Evolutionary conservation across 2,888 invertebrate species (phyloP).

Genomic region (Drosophila siamana): DNA sequence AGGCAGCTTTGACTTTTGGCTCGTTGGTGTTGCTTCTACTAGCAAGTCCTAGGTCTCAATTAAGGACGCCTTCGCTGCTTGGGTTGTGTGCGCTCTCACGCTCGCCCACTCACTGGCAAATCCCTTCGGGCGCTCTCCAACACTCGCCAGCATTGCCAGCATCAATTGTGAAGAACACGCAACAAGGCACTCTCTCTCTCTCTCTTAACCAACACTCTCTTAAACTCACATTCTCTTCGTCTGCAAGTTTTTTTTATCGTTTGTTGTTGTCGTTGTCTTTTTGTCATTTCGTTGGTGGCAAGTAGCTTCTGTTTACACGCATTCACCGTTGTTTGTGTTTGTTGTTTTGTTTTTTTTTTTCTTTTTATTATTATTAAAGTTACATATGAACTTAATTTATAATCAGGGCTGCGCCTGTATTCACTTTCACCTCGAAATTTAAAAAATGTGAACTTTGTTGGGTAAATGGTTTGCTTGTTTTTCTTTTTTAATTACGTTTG

Average conservation of each 20-base stretch:
- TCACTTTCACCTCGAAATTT: conserved; percentile 52
- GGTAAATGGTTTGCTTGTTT: conserved; percentile 3
- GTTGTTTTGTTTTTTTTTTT: conserved; percentile 44
- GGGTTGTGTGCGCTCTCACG: conserved; percentile 55
- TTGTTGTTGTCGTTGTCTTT: conserved; percentile 14
- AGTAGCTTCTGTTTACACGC: conserved; percentile 46
- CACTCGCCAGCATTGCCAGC: conserved; percentile 48
- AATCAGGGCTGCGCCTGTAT: conserved; percentile 51
- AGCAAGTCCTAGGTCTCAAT: conserved; percentile 53
- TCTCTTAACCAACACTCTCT: conserved; percentile 41
- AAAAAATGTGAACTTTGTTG: conserved; percentile 27
- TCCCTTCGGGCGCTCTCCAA: conserved; percentile 13
- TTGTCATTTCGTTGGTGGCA: conserved; percentile 2
- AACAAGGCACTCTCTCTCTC: conserved; percentile 36
- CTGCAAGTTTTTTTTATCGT: conserved; percentile 40
- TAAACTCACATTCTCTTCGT: conserved; percentile 40
- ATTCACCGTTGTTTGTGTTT: conserved; percentile 26
- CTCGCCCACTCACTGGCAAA: conserved; percentile 48
- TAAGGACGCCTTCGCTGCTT: conserved; percentile 32
- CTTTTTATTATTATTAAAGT: conserved; percentile 77
- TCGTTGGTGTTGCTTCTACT: conserved; percentile 14
- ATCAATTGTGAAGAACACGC: not conserved
- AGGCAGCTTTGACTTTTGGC: conserved; percentile 34
- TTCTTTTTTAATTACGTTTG: conserved; percentile 31
- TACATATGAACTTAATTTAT: conserved; percentile 79